phyloP scores from a whole-genome alignment of 2,888 invertebrate genomes.

The Himalopsyche tibetana region DNA sequence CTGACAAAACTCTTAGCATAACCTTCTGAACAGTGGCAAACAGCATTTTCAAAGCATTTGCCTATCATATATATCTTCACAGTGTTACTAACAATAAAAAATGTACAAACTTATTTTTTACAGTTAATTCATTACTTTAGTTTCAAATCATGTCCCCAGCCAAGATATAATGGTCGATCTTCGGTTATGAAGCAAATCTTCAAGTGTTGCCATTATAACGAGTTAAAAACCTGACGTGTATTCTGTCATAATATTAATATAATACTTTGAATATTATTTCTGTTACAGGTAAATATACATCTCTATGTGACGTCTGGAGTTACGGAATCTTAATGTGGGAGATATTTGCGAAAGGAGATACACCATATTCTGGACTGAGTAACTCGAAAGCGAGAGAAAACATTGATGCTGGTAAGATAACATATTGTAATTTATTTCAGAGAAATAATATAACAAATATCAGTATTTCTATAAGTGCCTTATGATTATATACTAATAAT shows the following conservation, averaged over 20 bases:
- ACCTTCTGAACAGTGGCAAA: too few relatives aligned
- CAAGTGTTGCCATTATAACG: too few relatives aligned
- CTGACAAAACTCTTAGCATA: too few relatives aligned
- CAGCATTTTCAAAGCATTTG: too few relatives aligned
- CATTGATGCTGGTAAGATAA: slow-evolving; percentile 88
- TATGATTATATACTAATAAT: too few relatives aligned
- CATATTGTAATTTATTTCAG: not conserved
- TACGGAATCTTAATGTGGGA: slow-evolving; percentile 98
- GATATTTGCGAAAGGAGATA: slow-evolving; percentile 94
- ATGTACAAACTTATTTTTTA: too few relatives aligned
- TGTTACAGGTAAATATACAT: slow-evolving; percentile 90
- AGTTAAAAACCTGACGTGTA: not conserved
- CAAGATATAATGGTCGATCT: not conserved
- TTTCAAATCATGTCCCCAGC: not conserved
- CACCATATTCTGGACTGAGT: slow-evolving; percentile 95
- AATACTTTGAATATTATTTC: not conserved
- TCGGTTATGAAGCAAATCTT: too few relatives aligned
- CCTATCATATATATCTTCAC: too few relatives aligned
- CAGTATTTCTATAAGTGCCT: too few relatives aligned
- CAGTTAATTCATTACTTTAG: too few relatives aligned
- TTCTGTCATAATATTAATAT: not conserved
- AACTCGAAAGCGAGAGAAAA: slow-evolving; percentile 96
- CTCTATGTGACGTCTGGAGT: slow-evolving; percentile 97
- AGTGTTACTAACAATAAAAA: too few relatives aligned
- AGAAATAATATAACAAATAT: too few relatives aligned